These are phyloP conservation scores for Solenopsis fugax DNA, from an alignment of 1,140 invertebrate genomes.

Conservation along the genomic window DNA sequence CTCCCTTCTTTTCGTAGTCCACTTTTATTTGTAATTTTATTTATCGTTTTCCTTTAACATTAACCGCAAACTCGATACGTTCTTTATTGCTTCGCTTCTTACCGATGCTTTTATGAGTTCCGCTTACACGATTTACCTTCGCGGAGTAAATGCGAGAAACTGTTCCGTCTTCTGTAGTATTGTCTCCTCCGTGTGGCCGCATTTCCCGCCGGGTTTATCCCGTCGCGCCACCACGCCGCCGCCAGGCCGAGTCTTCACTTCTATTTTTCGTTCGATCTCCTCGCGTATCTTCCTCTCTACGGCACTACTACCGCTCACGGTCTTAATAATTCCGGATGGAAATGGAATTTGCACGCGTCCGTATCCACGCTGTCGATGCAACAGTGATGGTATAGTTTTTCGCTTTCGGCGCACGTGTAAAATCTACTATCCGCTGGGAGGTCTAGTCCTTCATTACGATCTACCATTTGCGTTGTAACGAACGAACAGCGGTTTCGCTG, in stretches of 20 bases:
- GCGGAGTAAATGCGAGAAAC: slow-evolving; percentile 63
- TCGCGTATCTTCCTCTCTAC: slow-evolving; percentile 14
- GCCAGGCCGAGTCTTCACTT: not conserved
- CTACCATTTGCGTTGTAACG: slow-evolving; percentile 49
- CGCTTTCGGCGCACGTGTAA: slow-evolving; percentile 59
- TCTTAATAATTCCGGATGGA: slow-evolving; percentile 63
- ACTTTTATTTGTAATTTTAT: slow-evolving; percentile 75
- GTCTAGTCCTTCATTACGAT: slow-evolving; percentile 50
- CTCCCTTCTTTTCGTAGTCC: slow-evolving; percentile 5
- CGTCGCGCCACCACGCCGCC: not conserved
- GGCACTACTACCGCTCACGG: not conserved
- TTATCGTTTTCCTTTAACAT: slow-evolving; percentile 69
- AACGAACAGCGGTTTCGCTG: slow-evolving; percentile 26
- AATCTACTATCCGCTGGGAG: slow-evolving; percentile 40
- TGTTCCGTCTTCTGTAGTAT: slow-evolving; percentile 52
- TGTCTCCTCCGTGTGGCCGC: slow-evolving; percentile 3
- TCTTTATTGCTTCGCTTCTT: slow-evolving; percentile 71
- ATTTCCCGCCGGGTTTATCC: slow-evolving; percentile 13
- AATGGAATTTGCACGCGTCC: slow-evolving; percentile 45
- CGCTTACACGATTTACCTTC: slow-evolving; percentile 59
- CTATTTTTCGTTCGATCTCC: slow-evolving; percentile 65
- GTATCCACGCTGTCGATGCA: slow-evolving; percentile 31
- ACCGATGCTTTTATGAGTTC: slow-evolving; percentile 72
- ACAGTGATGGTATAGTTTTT: slow-evolving; percentile 56
- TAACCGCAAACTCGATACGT: slow-evolving; percentile 74